A percentile compares a stretch with the other conserved stretches of the same genome.
phyloP scores from a whole-genome alignment of 2,888 invertebrate genomes.

The Mantis religiosa region DNA sequence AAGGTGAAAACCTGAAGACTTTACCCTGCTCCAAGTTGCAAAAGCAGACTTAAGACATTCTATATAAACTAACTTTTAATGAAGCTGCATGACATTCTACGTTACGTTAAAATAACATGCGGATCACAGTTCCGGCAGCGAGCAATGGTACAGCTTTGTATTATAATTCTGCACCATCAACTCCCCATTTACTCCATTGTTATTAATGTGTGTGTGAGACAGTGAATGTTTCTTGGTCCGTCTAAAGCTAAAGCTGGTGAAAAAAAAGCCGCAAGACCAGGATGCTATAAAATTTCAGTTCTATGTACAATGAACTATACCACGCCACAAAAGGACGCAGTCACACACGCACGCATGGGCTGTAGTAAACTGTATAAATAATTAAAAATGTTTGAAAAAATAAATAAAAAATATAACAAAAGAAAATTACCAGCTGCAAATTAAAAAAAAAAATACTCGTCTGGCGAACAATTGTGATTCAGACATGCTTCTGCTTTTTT shows the following conservation, averaged over 20 bases:
- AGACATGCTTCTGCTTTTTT: conserved; percentile 20
- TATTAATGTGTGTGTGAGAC: conserved; percentile 17
- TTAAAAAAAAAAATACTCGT: conserved; percentile 24
- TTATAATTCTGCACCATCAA: conserved; percentile 17
- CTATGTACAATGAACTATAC: conserved; percentile 32
- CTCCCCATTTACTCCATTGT: conserved; percentile 18
- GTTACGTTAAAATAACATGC: conserved; percentile 11
- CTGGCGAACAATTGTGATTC: conserved; percentile 26
- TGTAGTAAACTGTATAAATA: conserved; percentile 26
- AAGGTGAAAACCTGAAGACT: conserved; percentile 7
- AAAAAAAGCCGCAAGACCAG: conserved; percentile 33
- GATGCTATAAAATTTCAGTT: conserved; percentile 31
- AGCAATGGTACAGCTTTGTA: not conserved
- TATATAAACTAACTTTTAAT: conserved; percentile 11
- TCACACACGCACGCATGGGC: conserved; percentile 24
- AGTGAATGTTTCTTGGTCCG: conserved; percentile 24
- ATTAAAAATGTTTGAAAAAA: conserved; percentile 18
- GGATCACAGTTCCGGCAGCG: not conserved
- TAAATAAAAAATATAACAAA: conserved; percentile 19
- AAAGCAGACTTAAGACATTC: conserved; percentile 7
- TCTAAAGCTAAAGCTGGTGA: conserved; percentile 34
- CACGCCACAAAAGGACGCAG: conserved; percentile 31
- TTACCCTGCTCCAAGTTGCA: conserved; percentile 8
- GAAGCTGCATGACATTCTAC: conserved; percentile 7
- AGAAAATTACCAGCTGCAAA: conserved; percentile 27